Evolutionary conservation across 1,140 invertebrate species (phyloP), one percentile per base, ranked within the genome.

Genomic region (Dendrolimus punctatus): DNA sequence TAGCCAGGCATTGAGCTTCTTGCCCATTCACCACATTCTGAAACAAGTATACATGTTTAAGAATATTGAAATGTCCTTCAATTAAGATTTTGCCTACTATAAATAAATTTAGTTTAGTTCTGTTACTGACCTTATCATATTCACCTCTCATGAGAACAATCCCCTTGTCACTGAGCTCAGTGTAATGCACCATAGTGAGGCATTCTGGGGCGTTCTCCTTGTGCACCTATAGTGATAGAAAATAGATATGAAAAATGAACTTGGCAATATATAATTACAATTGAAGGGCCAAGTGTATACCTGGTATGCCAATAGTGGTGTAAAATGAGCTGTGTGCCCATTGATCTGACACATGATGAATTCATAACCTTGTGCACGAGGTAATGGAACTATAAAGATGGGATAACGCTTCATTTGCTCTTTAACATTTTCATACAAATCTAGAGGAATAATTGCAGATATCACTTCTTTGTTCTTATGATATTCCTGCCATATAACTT

Each of bases 121-220:
- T 41, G 40, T 40, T 10, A 58, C 46, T 52, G 60, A 84, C 86
- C 80, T 90, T 91, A 77, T 98, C 95, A 87, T 92, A 97, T 81
- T 97, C 95, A 43, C 96, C 96, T 53, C 91, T 90, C 95, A 97
- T 96, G 10, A 97, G 78, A 36, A 97, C 91, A 50, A 97, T 90
- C 6, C 91, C 93, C 85, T 97, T 96, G 40, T 90, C 88, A 39
- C 92, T 89, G 6, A 96, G 87, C 73, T 98, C 96, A 8, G 91
- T 91, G 65, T 95, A 98, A 79, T 97, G 94, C 4, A 91, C 90
- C 60, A 98, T 87, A 3, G 92, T 94, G 10, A 98, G 84, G 82
- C 95, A 97, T 76, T 96, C 95, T 0, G 95, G 96, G 0, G 96
- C 93, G 89, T 97, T 96, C 88, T 97, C 96, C 80, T 96, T 93